A percentile compares a stretch with the other conserved stretches of the same genome.
Conservation (phyloP, 2,113 vertebrate species). For the Rhodinocichla rosea region DNA sequence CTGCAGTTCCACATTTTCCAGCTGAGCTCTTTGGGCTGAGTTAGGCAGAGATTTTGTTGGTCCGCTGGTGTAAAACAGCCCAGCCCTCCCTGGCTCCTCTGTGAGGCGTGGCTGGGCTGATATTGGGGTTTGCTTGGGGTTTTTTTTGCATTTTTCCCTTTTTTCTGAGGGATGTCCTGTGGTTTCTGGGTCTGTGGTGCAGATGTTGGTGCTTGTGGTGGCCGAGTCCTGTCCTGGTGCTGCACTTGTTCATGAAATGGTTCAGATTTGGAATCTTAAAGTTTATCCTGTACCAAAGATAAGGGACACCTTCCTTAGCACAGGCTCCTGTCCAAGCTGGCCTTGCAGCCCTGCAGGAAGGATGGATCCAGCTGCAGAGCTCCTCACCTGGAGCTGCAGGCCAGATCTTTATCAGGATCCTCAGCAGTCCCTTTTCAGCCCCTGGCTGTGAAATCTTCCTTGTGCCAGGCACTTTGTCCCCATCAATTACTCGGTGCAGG, state of each 20-base stretch:
- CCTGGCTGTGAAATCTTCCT: background rate
- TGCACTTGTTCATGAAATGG: fast-evolving
- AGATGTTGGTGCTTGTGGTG: fast-evolving
- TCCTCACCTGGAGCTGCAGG: background rate
- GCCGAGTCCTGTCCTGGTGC: background rate
- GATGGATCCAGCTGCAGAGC: background rate
- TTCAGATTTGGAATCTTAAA: background rate
- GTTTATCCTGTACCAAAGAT: background rate
- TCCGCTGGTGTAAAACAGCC: fast-evolving
- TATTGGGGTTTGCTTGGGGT: background rate
- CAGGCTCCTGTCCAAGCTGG: background rate
- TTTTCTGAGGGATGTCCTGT: background rate
- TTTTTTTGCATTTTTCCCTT: background rate
- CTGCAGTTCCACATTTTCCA: fast-evolving
- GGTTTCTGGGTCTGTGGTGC: background rate
- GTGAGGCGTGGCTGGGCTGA: fast-evolving
- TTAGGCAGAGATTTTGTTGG: background rate
- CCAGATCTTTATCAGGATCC: fast-evolving
- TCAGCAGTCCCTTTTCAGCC: fast-evolving
- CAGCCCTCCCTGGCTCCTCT: background rate
- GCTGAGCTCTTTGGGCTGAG: background rate
- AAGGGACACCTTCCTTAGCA: background rate
- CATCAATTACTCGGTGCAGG: fast-evolving
- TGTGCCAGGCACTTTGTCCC: background rate
- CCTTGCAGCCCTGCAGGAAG: background rate